Percentiles rank a stretch among this genome's conserved stretches.
Evolutionary conservation across 1,140 invertebrate genomes (phyloP).

Genomic region (Bombus impatiens): DNA sequence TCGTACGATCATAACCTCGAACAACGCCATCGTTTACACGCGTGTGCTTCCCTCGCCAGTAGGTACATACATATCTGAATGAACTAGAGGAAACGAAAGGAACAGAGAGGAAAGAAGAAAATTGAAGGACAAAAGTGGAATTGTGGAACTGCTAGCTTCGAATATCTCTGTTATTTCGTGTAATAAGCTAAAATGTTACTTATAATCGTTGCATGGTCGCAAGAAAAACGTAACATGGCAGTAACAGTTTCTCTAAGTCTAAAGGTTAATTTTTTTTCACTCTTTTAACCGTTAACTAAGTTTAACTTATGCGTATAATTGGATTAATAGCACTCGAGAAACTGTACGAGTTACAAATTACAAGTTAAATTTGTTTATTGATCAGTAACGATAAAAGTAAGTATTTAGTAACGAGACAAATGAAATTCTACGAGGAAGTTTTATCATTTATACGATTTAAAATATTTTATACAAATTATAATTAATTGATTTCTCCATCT

Average conservation of each 20-base stretch:
- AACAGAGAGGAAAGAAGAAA: neutral
- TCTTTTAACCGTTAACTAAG: neutral
- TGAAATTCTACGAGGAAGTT: too few relatives aligned
- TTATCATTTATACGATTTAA: too few relatives aligned
- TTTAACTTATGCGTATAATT: neutral
- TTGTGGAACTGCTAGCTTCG: neutral
- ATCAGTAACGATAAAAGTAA: too few relatives aligned
- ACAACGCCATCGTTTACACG: constrained; percentile 12
- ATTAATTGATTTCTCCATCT: too few relatives aligned
- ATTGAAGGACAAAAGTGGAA: neutral
- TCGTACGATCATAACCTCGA: constrained; percentile 58
- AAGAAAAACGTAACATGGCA: neutral
- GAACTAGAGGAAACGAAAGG: neutral
- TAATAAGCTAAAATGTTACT: neutral
- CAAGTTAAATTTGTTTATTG: neutral
- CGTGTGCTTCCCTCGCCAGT: neutral
- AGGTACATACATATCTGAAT: neutral
- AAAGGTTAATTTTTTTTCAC: neutral
- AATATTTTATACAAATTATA: too few relatives aligned
- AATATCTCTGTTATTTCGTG: neutral
- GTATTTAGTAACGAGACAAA: too few relatives aligned
- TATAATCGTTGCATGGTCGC: neutral
- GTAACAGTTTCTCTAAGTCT: neutral
- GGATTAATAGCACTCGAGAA: neutral
- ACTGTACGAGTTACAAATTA: neutral